Percentiles rank a stretch among this genome's conserved stretches.
Conservation (phyloP, 2,113 vertebrate species). For the Chunga burmeisteri region DNA sequence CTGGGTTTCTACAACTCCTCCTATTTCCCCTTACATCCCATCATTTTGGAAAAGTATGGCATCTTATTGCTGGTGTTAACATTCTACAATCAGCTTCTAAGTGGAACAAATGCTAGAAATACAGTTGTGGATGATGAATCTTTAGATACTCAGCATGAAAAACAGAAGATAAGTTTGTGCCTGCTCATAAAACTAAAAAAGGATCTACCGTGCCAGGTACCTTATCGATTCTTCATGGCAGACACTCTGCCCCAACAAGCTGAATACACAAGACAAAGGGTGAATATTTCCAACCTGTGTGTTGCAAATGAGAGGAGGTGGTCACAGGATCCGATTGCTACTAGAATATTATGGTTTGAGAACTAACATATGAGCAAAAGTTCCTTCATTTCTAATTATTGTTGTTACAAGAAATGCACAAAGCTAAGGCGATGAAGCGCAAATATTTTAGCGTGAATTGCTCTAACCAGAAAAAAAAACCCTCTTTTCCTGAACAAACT, state of each 20-base stretch:
- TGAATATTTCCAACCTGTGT: background rate
- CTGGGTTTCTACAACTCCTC: background rate
- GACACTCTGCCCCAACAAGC: background rate
- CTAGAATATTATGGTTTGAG: background rate
- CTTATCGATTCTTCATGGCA: background rate
- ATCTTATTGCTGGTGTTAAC: too few relatives aligned
- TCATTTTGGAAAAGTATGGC: background rate
- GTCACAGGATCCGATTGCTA: background rate
- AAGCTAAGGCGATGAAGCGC: background rate
- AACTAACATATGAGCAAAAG: fast-evolving
- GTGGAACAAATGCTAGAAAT: background rate
- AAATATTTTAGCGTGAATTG: background rate
- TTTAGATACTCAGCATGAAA: background rate
- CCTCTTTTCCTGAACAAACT: background rate
- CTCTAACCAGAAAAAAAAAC: background rate
- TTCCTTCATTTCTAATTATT: background rate
- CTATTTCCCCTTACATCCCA: background rate
- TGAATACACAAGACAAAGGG: background rate
- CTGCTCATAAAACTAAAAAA: background rate
- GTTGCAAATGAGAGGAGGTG: background rate
- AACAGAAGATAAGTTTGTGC: background rate
- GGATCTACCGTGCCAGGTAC: background rate
- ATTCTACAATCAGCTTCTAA: background rate
- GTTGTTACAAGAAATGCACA: background rate
- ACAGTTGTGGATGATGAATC: background rate